A percentile compares a stretch with the other conserved stretches of the same genome.
Evolutionary conservation across 1,140 invertebrate species (phyloP).

Genomic region (Aphis gossypii): DNA sequence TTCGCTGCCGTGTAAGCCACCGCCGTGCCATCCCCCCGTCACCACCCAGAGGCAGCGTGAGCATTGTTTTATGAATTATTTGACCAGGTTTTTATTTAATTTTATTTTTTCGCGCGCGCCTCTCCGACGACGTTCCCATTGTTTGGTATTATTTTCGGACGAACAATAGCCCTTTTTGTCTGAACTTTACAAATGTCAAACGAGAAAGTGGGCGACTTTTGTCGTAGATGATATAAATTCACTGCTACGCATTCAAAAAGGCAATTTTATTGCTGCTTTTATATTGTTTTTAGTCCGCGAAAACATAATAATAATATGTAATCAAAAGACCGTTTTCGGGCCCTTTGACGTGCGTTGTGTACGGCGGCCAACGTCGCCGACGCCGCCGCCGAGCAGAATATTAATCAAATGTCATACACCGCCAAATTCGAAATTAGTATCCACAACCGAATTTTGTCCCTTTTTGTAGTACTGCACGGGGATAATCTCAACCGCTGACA

Average conservation of each 20-base stretch:
- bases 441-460: slow-evolving; percentile 47
- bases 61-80: slow-evolving; percentile 57
- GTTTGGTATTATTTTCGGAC: slow-evolving; percentile 45
- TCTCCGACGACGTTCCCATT: slow-evolving; percentile 28
- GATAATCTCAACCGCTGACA: slow-evolving; percentile 49
- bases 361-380: not conserved
- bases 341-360: not conserved
- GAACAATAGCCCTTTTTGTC: slow-evolving; percentile 53
- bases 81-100: slow-evolving; percentile 51
- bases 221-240: slow-evolving; percentile 48
- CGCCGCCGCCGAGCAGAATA: slow-evolving; percentile 2
- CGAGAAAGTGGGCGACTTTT: slow-evolving; percentile 55
- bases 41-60: not conserved
- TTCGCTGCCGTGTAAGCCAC: slow-evolving; percentile 24
- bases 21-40: not conserved
- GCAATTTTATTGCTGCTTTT: slow-evolving; percentile 46
- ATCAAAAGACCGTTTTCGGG: slow-evolving; percentile 45
- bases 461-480: slow-evolving; percentile 35
- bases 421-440: slow-evolving; percentile 55
- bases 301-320: slow-evolving; percentile 35
- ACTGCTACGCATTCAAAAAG: not conserved
- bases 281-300: slow-evolving; percentile 31
- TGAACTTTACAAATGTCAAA: slow-evolving; percentile 55
- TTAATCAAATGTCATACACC: slow-evolving; percentile 51
- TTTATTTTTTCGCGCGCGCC: slow-evolving; percentile 35